Evolutionary conservation across 1,140 invertebrate species (phyloP), one percentile per base, ranked within the genome.

Genomic region (Cydia amplana): DNA sequence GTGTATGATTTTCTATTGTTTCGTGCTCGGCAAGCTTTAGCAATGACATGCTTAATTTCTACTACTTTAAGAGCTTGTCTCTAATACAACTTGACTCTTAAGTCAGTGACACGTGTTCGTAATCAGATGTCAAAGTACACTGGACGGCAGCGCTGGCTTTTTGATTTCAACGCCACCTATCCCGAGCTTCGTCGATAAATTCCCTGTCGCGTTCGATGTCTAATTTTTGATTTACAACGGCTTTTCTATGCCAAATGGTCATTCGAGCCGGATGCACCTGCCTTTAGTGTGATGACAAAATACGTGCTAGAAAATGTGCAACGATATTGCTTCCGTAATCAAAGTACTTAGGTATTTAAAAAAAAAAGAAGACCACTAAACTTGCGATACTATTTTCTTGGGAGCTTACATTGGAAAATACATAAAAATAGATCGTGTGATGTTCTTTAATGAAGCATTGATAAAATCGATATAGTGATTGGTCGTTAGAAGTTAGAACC

Each of bases 141-240:
- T 18, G n/a, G 4, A 18, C n/a, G 9, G 14, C 14, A 49, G 46
- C 46, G 3, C 43, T 16, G 10, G 43, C 14, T 46, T 46, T 46
- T 46, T 46, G 12, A 14, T 2, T n/a, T 18, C 51, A 18, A n/a
- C 16, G 16, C 51, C 51, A 55, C 20, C 51, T 18, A 18, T 55
- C 51, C 14, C 20, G 55, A 23, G 9, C 55, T 9, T 7, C 46
- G 51, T 60, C 55, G 20, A 60, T 60, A 60, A 60, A 60, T 60
- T 23, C 55, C 9, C 55, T 55, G 55, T 60, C 55, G 20, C 55
- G 20, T 60, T 60, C n/a, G 55, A 23, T 2, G 55, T 60, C 55
- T 23, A 23, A 23, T 60, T 60, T 60, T 60, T 60, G 55, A 60
- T 60, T 60, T 60, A 60, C 55, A 60, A 23, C 55, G 18, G 20